Conservation (phyloP, 2,888 invertebrate genomes). For the Tipula unca region DNA sequence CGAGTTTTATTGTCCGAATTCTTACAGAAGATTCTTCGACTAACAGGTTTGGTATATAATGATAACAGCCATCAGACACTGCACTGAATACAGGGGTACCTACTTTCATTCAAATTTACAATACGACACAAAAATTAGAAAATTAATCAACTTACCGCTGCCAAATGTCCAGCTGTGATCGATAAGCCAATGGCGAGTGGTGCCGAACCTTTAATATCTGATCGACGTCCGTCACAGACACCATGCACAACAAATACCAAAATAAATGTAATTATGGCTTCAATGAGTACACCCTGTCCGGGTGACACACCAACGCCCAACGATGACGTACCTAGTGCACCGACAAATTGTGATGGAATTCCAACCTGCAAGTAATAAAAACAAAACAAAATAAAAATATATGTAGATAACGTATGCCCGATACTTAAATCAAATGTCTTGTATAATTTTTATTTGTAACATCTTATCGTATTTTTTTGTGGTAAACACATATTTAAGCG, state of each 20-base stretch:
- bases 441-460: not conserved
- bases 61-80: no score
- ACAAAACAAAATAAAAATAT: not conserved
- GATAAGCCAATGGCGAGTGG: slow-evolving; percentile 83
- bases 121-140: no score
- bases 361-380: slow-evolving; percentile 29
- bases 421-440: not conserved
- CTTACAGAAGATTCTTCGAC: no score
- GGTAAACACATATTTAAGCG: not conserved
- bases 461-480: not conserved
- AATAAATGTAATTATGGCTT: slow-evolving; percentile 77
- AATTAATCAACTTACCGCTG: slow-evolving; percentile 56
- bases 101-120: no score
- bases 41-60: no score
- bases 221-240: slow-evolving; percentile 71
- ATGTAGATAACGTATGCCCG: no score
- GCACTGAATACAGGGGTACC: no score
- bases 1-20: no score
- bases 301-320: slow-evolving; percentile 50
- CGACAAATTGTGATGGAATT: slow-evolving; percentile 47
- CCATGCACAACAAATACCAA: slow-evolving; percentile 80
- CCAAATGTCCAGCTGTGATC: slow-evolving; percentile 75
- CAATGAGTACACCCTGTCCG: slow-evolving; percentile 72
- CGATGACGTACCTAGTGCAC: slow-evolving; percentile 54
- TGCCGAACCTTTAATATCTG: slow-evolving; percentile 72